Evolutionary conservation across 2,888 invertebrate genomes (phyloP), one percentile per base, ranked within the genome.

Genomic region (Drosophila macrospina): DNA sequence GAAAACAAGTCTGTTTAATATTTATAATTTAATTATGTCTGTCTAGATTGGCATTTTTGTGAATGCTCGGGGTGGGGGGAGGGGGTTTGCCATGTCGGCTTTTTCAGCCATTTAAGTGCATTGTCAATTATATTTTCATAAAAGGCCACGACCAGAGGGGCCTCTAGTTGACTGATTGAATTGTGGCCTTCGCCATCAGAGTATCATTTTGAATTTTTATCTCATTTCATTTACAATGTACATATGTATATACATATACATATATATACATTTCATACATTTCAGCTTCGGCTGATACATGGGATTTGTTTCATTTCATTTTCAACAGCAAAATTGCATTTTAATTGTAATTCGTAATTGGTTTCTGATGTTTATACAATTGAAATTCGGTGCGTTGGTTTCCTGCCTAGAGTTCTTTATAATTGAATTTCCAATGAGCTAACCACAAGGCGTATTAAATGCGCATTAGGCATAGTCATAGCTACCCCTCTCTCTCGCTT

Each of bases 331-430:
- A 74, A 75, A 83, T 80, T 68, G 71, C 68, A 72, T 69, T 86
- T 78, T 69, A 78, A 80, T 80, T 72, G 71, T 69, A 67, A 81
- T 74, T 76, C 34, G 66, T 69, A 66, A 79, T 79, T 77, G 30
- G 61, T 68, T 68, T 70, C 67, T 82, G 78, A 80, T 80, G 65
- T 62, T 24, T 7, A 13, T 20, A 36, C 51, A 34, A 74, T 66
- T 56, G 61, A 47, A 59, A 52, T 54, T 36, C 26, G 55, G 2
- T 50, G 39, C 41, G 47, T 69, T 44, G 45, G 16, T 44, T 34
- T 48, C 37, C 37, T 6, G 26, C 3, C 45, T 10, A 20, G 34
- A 52, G 20, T 54, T 66, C 37, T 64, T 59, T 69, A 45, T 59
- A 73, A 78, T 78, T 73, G 75, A 76, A 72, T 65, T 67, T 66